phyloP scores from a whole-genome alignment of 2,888 invertebrate genomes.

The Drepanosiphum platanoidis region DNA sequence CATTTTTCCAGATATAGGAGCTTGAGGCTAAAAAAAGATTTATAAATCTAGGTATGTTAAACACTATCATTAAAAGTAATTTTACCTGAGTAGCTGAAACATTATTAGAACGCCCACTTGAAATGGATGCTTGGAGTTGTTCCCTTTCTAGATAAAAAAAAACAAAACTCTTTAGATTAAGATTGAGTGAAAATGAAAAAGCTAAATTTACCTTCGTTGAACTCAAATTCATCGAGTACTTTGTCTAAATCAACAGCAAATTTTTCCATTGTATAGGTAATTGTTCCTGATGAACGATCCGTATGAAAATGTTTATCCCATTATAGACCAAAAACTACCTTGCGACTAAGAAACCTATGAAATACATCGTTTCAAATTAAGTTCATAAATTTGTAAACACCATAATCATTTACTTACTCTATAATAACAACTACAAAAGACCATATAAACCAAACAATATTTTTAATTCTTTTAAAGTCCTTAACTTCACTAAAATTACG shows the following conservation, averaged over 20 bases:
- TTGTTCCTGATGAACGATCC: constrained; percentile 14
- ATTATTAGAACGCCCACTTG: constrained; percentile 31
- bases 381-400: not conserved
- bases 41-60: constrained; percentile 8
- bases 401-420: not conserved
- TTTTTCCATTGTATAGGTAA: constrained; percentile 69
- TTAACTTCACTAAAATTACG: constrained; percentile 19
- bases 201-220: constrained; percentile 72
- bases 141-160: constrained; percentile 48
- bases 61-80: constrained; percentile 28
- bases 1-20: constrained; percentile 33
- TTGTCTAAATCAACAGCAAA: constrained; percentile 82
- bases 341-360: not conserved
- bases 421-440: not conserved
- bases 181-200: not conserved
- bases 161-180: not conserved
- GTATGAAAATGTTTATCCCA: constrained; percentile 44
- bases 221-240: constrained; percentile 85
- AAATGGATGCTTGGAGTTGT: constrained; percentile 47
- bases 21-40: not conserved
- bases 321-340: not conserved
- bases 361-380: not conserved
- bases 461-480: not conserved
- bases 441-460: not conserved
- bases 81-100: constrained; percentile 16